Conservation (phyloP, 2,797 vertebrate genomes). For the Onychomys torridus region DNA sequence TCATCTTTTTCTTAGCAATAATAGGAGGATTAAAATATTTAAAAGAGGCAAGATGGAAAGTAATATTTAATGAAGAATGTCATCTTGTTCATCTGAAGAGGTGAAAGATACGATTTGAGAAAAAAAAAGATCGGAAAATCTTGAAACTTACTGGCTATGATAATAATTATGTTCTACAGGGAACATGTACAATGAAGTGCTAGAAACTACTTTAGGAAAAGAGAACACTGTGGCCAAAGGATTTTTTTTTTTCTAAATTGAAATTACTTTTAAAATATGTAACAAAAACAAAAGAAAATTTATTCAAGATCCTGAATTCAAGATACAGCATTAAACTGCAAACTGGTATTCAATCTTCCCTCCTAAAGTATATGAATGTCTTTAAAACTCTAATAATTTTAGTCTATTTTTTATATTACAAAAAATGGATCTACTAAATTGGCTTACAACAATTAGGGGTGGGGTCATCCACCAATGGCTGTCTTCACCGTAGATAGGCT, state of each 20-base stretch:
- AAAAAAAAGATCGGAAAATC: not conserved
- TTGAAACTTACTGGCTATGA: not conserved
- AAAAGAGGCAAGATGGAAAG: not conserved
- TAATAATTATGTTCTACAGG: not conserved
- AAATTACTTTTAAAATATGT: slow-evolving; percentile 71
- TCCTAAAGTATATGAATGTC: slow-evolving; percentile 34
- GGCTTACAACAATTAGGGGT: not conserved
- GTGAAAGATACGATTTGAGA: not conserved
- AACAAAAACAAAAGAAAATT: slow-evolving; percentile 54
- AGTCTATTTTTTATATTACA: not conserved
- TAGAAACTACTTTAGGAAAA: slow-evolving; percentile 48
- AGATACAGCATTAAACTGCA: slow-evolving; percentile 74
- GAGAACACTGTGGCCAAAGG: not conserved
- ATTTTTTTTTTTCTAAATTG: slow-evolving; percentile 13
- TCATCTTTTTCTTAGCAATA: slow-evolving; percentile 7
- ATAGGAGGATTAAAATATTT: not conserved
- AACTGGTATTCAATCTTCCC: slow-evolving; percentile 60
- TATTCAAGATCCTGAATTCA: slow-evolving; percentile 68
- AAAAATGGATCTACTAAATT: not conserved
- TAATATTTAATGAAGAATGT: not conserved
- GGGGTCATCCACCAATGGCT: not conserved
- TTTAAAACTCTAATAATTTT: not conserved
- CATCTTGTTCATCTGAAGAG: not conserved
- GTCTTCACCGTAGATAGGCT: not conserved
- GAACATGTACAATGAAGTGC: not conserved